Evolutionary conservation across 2,888 invertebrate genomes (phyloP), one percentile per base, ranked within the genome.

Genomic region (Amblyjoppa proteus): DNA sequence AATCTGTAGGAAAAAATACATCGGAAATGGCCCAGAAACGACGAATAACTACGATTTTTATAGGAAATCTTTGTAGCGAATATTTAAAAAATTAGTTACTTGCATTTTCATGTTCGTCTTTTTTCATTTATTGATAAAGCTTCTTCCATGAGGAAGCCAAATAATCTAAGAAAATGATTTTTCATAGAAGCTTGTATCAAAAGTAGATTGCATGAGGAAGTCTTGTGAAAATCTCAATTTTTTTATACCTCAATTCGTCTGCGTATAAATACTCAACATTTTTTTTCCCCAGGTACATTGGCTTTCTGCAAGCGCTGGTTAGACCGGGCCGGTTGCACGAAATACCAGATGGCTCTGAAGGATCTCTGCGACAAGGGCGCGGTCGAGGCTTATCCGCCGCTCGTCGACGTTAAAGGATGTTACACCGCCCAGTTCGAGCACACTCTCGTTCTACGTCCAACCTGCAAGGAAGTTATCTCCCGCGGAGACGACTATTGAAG

Each of bases 381-480:
- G 41, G 98, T 99, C n/a, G 98, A 99, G 92, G 97, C 99, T 0
- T 99, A 99, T 95, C 99, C 99, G 28, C 99, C 99, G 9, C 96
- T 99, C 77, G 99, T 99, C 93, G 99, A 99, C 95, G 96, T 97
- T 88, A 98, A 98, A 94, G 99, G 99, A 81, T 98, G 98, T 94
- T 99, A 99, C 95, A 99, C 99, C 0, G 99, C 99, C 66, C 99
- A 99, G 95, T 99, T 98, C 94, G 99, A 99, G 94, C 99, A 99
- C 94, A 99, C 99, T 4, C 97, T 99, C 91, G 96, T 99, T 89
- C 95, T 99, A 88, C 96, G 99, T 91, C 99, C 99, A 61, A 99
- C 99, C 0, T 99, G 99, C 95, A 99, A 99, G 94, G 99, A 99
- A 94, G 97, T 99, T 34, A 97, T 99, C 70, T 99, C 99, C 38